Conservation (phyloP, 2,888 invertebrate species). For the Microctonus brassicae region DNA sequence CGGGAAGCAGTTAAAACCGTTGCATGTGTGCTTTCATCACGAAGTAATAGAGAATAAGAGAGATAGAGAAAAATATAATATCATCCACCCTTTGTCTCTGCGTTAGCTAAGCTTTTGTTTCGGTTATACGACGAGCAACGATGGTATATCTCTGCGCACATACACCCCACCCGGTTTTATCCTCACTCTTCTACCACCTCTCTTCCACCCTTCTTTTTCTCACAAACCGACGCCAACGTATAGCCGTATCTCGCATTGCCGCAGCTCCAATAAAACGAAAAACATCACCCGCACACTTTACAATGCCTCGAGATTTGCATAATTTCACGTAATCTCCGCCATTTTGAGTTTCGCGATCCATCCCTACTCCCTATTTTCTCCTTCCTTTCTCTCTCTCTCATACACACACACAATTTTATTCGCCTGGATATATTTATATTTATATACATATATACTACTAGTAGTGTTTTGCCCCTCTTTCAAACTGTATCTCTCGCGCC, state of each 20-base stretch:
- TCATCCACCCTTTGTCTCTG: constrained; percentile 63
- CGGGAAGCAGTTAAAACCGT: constrained; percentile 68
- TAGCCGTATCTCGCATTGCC: constrained; percentile 19
- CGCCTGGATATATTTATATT: too few relatives aligned
- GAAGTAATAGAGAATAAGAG: not conserved
- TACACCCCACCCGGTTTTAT: not conserved
- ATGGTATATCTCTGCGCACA: constrained; percentile 51
- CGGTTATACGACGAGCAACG: constrained; percentile 67
- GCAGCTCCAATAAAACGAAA: constrained; percentile 67
- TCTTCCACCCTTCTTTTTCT: constrained; percentile 25
- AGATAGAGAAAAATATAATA: constrained; percentile 35
- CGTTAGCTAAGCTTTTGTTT: constrained; percentile 69
- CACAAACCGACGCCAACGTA: constrained; percentile 15
- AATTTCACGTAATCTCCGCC: constrained; percentile 69
- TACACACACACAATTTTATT: too few relatives aligned
- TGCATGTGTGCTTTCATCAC: constrained; percentile 63
- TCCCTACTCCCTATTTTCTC: constrained; percentile 27
- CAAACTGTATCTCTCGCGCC: constrained; percentile 11
- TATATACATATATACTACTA: too few relatives aligned
- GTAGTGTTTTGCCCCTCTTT: constrained; percentile 37
- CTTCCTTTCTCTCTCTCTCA: not conserved
- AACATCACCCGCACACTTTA: constrained; percentile 60
- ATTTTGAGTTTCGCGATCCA: constrained; percentile 62
- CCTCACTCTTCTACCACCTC: constrained; percentile 14
- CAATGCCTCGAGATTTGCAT: constrained; percentile 67